phyloP scores from a whole-genome alignment of 2,797 vertebrate genomes.

The Cheirogaleus major region DNA sequence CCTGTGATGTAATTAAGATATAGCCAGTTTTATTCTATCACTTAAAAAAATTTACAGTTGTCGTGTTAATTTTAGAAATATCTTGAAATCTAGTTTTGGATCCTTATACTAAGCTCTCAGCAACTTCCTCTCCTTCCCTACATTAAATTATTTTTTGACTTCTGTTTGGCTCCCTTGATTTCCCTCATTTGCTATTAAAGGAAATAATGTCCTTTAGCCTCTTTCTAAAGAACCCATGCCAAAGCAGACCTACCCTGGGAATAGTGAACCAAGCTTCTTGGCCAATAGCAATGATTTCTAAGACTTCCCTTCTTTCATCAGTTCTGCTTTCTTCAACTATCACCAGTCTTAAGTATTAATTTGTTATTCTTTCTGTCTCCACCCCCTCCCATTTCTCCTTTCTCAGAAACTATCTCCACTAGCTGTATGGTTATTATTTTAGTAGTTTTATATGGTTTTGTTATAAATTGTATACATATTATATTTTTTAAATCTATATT shows the following conservation, averaged over 20 bases:
- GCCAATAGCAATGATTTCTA: slow-evolving; percentile 12
- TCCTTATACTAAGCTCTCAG: background rate
- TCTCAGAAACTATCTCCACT: background rate
- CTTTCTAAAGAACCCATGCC: background rate
- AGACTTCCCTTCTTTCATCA: slow-evolving; percentile 50
- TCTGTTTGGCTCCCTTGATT: background rate
- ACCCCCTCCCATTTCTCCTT: background rate
- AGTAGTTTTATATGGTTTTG: background rate
- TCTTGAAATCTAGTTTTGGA: background rate
- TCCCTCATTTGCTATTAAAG: slow-evolving; percentile 14
- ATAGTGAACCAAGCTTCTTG: slow-evolving; percentile 30
- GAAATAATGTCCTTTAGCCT: slow-evolving; percentile 7
- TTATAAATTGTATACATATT: slow-evolving; percentile 3
- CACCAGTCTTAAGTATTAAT: background rate
- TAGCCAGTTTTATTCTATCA: background rate
- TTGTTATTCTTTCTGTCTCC: slow-evolving; percentile 20
- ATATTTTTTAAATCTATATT: slow-evolving; percentile 29
- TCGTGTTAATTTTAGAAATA: slow-evolving; percentile 2
- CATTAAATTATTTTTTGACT: background rate
- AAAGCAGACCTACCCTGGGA: background rate
- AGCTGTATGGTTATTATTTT: background rate
- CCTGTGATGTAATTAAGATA: slow-evolving; percentile 9
- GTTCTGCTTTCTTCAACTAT: slow-evolving; percentile 39
- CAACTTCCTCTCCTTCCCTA: background rate
- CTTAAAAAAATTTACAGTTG: slow-evolving; percentile 37